Percentiles rank a stretch among this genome's conserved stretches.
Evolutionary conservation across 2,888 invertebrate genomes (phyloP).

Genomic region (Hyppa rectilinea): DNA sequence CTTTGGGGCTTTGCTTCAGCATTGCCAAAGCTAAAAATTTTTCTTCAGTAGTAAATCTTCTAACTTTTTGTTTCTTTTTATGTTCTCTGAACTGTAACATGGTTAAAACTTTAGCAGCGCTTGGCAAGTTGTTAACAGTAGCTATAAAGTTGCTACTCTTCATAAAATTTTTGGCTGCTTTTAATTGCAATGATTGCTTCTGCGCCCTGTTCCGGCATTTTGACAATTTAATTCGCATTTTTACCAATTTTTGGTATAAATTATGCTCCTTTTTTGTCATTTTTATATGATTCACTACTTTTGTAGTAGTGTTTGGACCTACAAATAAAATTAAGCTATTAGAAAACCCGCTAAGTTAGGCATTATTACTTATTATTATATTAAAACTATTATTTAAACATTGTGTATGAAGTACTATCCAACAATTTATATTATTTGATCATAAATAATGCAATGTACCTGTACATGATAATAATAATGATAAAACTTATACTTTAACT

Average conservation of each 20-base stretch:
- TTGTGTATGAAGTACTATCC: no score
- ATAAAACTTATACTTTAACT: no score
- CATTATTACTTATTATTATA: background rate
- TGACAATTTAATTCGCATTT: background rate
- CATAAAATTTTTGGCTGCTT: constrained; percentile 13
- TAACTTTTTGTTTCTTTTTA: constrained; percentile 24
- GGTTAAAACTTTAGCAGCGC: no score
- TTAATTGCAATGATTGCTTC: background rate
- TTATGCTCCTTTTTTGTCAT: background rate
- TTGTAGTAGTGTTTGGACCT: constrained; percentile 1
- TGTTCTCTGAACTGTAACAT: constrained; percentile 17
- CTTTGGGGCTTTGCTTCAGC: constrained; percentile 32
- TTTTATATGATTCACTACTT: background rate
- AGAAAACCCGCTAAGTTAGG: background rate
- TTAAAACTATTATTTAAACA: background rate
- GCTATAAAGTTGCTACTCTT: constrained; percentile 7
- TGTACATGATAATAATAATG: no score
- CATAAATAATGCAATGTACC: no score
- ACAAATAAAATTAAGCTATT: constrained; percentile 4
- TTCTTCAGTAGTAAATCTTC: constrained; percentile 23
- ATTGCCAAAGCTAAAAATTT: constrained; percentile 34
- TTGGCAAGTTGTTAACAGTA: constrained; percentile 6
- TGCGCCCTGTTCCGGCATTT: constrained; percentile 2
- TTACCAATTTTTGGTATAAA: constrained; percentile 8
- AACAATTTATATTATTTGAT: no score